Conservation (phyloP, 2,113 vertebrate species). For the Hydrochoerus hydrochaeris region DNA sequence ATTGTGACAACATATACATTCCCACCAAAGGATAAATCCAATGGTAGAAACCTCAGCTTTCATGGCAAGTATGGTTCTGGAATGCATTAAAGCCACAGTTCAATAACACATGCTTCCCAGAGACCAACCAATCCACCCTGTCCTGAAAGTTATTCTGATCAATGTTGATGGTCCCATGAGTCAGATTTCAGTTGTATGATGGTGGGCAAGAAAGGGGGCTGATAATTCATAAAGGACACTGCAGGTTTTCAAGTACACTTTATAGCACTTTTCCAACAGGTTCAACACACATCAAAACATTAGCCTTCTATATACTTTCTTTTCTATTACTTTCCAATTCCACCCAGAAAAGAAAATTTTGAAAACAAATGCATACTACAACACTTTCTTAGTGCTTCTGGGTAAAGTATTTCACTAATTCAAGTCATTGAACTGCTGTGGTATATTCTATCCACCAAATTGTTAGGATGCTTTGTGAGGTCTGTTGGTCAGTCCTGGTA, state of each 20-base stretch:
- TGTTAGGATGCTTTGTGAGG: background rate
- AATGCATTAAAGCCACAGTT: background rate
- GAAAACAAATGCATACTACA: background rate
- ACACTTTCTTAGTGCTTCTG: background rate
- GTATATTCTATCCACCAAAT: background rate
- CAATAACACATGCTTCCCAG: background rate
- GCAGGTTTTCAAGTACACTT: background rate
- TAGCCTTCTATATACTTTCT: background rate
- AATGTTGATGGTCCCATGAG: background rate
- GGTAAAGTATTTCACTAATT: background rate
- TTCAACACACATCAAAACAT: background rate
- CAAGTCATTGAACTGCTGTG: background rate
- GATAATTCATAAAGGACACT: background rate
- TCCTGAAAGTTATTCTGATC: background rate
- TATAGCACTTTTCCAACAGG: background rate
- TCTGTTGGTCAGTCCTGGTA: background rate
- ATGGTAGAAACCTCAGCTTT: background rate
- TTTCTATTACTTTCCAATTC: background rate
- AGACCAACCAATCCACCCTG: background rate
- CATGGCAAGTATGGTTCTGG: background rate
- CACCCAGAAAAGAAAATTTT: background rate
- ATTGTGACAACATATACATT: background rate
- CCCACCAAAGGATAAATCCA: no score
- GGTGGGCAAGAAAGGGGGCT: no score
- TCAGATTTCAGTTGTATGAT: background rate